phyloP scores from a whole-genome alignment of 2,888 invertebrate genomes.

The Gastracanthus pulcherrimus region DNA sequence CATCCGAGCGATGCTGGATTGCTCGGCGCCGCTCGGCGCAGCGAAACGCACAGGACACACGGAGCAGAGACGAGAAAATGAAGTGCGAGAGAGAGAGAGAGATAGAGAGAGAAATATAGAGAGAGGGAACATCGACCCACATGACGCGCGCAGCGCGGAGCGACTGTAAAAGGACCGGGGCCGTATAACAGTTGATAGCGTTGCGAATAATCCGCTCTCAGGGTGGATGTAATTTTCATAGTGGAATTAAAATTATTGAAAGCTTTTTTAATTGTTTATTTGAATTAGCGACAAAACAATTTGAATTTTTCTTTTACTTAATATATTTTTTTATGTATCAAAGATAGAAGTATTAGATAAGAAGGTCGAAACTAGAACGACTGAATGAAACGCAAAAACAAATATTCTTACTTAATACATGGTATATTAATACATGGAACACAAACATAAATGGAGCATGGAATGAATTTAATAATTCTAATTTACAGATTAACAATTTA shows the following conservation, averaged over 20 bases:
- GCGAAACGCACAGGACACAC: not conserved
- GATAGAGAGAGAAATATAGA: conserved; percentile 3
- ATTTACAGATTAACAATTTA: too few relatives aligned
- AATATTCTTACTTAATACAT: too few relatives aligned
- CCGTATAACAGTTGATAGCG: conserved; percentile 54
- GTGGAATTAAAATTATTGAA: conserved; percentile 22
- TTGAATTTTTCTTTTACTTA: too few relatives aligned
- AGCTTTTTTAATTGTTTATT: not conserved
- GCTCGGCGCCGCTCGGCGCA: not conserved
- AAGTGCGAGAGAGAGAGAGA: not conserved
- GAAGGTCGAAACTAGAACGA: too few relatives aligned
- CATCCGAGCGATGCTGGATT: not conserved
- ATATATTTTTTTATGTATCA: too few relatives aligned
- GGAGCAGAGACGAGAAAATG: not conserved
- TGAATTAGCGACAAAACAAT: too few relatives aligned
- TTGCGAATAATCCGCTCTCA: conserved; percentile 16
- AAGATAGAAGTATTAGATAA: too few relatives aligned
- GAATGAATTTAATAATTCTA: too few relatives aligned
- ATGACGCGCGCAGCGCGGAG: not conserved
- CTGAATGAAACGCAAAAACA: too few relatives aligned
- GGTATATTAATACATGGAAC: too few relatives aligned
- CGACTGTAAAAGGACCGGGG: conserved; percentile 37
- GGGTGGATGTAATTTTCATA: conserved; percentile 14
- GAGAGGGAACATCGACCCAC: conserved; percentile 9
- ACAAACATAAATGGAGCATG: too few relatives aligned